These are phyloP conservation scores for Macroramphosus scolopax DNA, from an alignment of 2,797 vertebrate species.

Conservation along the genomic window DNA sequence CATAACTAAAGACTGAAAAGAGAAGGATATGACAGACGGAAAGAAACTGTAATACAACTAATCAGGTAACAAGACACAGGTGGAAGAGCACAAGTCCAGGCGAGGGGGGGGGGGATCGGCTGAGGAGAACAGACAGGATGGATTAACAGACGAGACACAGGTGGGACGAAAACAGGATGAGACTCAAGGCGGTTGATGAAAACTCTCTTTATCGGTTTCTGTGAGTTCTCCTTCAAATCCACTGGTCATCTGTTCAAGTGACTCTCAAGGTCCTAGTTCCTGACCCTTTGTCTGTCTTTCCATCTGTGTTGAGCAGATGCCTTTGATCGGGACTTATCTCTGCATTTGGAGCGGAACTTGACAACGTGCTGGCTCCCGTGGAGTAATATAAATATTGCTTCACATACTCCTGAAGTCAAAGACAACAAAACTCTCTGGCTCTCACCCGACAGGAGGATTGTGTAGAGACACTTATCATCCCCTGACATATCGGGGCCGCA, in stretches of 20 bases:
- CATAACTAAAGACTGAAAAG: too few relatives aligned
- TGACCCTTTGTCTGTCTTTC: slow-evolving; percentile 24
- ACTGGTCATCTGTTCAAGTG: slow-evolving; percentile 5
- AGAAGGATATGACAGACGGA: too few relatives aligned
- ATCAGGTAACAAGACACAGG: too few relatives aligned
- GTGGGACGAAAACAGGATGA: too few relatives aligned
- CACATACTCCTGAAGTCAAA: slow-evolving; percentile 50
- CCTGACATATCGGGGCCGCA: slow-evolving; percentile 65
- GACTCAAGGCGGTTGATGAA: too few relatives aligned
- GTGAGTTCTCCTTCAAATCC: slow-evolving; percentile 3
- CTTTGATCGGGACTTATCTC: slow-evolving; percentile 30
- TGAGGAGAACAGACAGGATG: too few relatives aligned
- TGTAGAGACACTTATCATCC: slow-evolving; percentile 65
- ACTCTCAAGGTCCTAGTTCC: slow-evolving; percentile 1
- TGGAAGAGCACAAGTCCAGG: too few relatives aligned
- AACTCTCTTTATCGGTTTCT: not conserved
- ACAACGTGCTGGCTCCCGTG: slow-evolving; percentile 35
- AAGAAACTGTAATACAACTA: too few relatives aligned
- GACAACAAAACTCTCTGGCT: slow-evolving; percentile 40
- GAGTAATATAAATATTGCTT: slow-evolving; percentile 66
- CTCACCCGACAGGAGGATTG: slow-evolving; percentile 14
- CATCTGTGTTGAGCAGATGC: slow-evolving; percentile 35
- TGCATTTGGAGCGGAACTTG: slow-evolving; percentile 42
- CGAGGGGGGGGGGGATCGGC: too few relatives aligned
- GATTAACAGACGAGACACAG: too few relatives aligned